Evolutionary conservation across 2,888 invertebrate species (phyloP).

Genomic region (Xestia sexstrigata): DNA sequence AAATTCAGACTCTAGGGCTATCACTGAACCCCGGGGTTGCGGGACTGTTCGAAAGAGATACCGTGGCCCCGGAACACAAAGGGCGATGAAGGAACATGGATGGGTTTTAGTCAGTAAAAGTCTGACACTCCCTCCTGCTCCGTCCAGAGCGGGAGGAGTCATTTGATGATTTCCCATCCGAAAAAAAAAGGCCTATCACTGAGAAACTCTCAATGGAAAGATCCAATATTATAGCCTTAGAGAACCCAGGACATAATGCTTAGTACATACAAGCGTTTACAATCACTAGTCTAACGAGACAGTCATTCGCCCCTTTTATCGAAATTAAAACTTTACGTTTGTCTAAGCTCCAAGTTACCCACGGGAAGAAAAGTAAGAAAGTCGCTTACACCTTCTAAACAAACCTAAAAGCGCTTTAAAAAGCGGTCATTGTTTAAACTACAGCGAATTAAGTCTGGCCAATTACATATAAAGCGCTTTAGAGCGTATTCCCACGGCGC

Average conservation of each 20-base stretch:
- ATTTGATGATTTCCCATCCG: too few relatives aligned
- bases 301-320: neutral
- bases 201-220: neutral
- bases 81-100: too few relatives aligned
- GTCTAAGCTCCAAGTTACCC: neutral
- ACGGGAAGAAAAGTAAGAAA: neutral
- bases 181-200: too few relatives aligned
- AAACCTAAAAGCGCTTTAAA: slow-evolving; percentile 29
- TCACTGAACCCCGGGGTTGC: too few relatives aligned
- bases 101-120: too few relatives aligned
- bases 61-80: too few relatives aligned
- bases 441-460: slow-evolving; percentile 47
- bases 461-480: slow-evolving; percentile 64
- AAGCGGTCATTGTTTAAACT: slow-evolving; percentile 52
- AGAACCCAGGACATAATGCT: too few relatives aligned
- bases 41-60: too few relatives aligned
- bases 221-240: neutral
- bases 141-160: too few relatives aligned
- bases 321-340: neutral
- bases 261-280: too few relatives aligned
- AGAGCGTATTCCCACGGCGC: slow-evolving; percentile 61
- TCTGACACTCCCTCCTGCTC: too few relatives aligned
- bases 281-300: neutral
- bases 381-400: slow-evolving; percentile 16
- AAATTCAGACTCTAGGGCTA: neutral